Evolutionary conservation across 92 coral and sea anemone genomes (phyloP).

Genomic region (Scolanthus callimorphus): DNA sequence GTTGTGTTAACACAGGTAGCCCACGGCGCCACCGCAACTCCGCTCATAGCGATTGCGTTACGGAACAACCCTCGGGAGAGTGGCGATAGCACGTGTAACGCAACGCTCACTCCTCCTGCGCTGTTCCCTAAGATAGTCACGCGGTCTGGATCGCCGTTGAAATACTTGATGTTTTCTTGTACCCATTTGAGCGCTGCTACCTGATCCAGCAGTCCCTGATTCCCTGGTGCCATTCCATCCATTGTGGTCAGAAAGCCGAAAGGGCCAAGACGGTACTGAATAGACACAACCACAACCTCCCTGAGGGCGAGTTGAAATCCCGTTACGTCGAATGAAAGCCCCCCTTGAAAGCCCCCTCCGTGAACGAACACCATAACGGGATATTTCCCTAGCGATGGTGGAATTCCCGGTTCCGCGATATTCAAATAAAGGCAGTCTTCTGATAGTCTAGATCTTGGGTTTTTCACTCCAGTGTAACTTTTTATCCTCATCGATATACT

Average conservation of each 20-base stretch:
- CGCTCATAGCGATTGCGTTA: conserved; percentile 26
- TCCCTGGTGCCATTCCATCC: conserved; percentile 28
- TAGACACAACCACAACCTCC: conserved; percentile 50
- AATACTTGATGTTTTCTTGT: conserved; percentile 30
- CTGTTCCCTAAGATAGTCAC: conserved; percentile 42
- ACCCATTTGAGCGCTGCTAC: conserved; percentile 42
- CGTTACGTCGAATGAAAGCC: conserved; percentile 22
- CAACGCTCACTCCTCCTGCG: conserved; percentile 33
- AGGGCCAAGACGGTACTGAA: conserved; percentile 63
- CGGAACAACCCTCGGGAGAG: conserved; percentile 30
- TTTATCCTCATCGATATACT: not conserved
- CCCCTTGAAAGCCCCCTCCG: conserved; percentile 26
- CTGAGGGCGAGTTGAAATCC: conserved; percentile 41
- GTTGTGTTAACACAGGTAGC: conserved; percentile 9
- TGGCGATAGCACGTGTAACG: conserved; percentile 32
- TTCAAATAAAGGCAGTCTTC: conserved; percentile 71
- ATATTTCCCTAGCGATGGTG: not conserved
- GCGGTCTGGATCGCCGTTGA: conserved; percentile 24
- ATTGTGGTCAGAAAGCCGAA: conserved; percentile 56
- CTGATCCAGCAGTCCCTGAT: conserved; percentile 42
- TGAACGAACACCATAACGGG: conserved; percentile 58
- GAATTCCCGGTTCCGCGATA: conserved; percentile 39
- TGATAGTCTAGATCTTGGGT: conserved; percentile 8
- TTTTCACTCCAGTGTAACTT: not conserved
- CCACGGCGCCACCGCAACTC: conserved; percentile 30